Evolutionary conservation across 2,113 vertebrate species (phyloP).

Genomic region (Strix uralensis): DNA sequence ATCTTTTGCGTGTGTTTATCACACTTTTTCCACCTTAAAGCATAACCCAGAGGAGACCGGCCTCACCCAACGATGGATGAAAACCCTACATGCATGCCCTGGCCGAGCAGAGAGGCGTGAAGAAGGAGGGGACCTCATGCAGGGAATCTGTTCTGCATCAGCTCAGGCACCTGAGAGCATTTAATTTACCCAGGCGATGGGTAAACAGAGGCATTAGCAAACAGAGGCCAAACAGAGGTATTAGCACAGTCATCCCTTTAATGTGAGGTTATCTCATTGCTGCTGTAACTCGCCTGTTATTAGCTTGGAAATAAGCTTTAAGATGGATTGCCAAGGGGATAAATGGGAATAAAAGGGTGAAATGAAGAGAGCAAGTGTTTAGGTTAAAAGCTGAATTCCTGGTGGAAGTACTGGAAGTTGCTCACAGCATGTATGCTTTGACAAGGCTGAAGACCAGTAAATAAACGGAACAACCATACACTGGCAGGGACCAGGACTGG

Average conservation of each 20-base stretch:
- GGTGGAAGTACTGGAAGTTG: neutral
- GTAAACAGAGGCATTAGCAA: neutral
- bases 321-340: neutral
- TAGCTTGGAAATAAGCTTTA: neutral
- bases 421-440: neutral
- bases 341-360: neutral
- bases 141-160: neutral
- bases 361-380: neutral
- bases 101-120: accelerated
- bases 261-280: neutral
- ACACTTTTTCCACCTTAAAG: neutral
- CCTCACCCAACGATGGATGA: neutral
- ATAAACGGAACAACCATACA: neutral
- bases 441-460: neutral
- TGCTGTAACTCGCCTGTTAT: neutral
- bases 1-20: neutral
- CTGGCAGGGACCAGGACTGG: neutral
- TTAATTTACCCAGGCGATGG: neutral
- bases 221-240: neutral
- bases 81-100: neutral
- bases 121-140: neutral
- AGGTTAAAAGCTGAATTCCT: neutral
- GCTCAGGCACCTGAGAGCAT: neutral
- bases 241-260: neutral
- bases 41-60: neutral